Base-by-base conservation (phyloP, 2,888 invertebrate genomes). In the Tricholauxania praeusta region DNA sequence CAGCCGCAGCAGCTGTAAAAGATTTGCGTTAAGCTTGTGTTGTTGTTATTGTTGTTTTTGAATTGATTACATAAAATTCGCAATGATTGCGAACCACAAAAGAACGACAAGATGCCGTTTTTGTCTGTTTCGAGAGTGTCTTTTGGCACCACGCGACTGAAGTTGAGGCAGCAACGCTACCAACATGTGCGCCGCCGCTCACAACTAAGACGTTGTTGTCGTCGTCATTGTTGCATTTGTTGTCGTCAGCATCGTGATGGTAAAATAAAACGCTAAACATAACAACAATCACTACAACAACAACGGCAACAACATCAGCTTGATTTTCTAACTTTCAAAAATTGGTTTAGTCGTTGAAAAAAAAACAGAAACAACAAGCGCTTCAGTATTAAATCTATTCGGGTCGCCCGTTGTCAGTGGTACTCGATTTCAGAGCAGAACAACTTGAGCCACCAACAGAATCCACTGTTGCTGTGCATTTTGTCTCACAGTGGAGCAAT, bases 21-120 rank as follows among this genome's bases (percentile, higher is more conserved):
- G 39, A 39, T 39, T 39, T 39, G 39, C 39, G 39, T 39, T 39
- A 7, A 39, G 8, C 1, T 39, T 39, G 39, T 39, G 8, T 39
- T 39, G 39, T 39, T 39, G 39, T 39, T 39, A 1, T 39, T 39
- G 39, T 10, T 39, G 7, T 39, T 39, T 0, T 47, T 48, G 47
- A 55, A 48, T 39, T 32, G 69, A 60, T 60, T 69, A 60, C 69
- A 69, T 51, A 69, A 60, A 60, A 28, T 15, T 60, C 69, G 32
- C 49, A 60, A 32, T 39, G 47, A 57, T 65, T 28, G 28, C 19
- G 39, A 52, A 60, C 12, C 32, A 32, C 51, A 60, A 62, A 51
- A 52, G 15, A 69, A 60, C 28, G 60, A 39, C 39, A 39, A 55
- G 14, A 17, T 67, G 67, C 57, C 57, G 39, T 15, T 67, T 32